Evolutionary conservation across 2,888 invertebrate genomes (phyloP), one percentile per base, ranked within the genome.

Genomic region (Tipula vernalis): DNA sequence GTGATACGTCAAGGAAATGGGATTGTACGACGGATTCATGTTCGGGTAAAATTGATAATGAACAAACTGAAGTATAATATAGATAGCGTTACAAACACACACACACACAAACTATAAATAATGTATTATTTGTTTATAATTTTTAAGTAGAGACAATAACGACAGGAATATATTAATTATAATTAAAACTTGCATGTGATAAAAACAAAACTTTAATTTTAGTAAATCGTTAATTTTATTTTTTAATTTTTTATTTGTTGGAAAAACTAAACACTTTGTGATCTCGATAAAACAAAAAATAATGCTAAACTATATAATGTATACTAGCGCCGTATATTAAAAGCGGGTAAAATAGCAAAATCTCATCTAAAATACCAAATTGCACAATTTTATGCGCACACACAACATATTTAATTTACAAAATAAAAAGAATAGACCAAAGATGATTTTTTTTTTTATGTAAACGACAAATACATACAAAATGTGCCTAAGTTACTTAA

Each of bases 1-100:
- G 91, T 88, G 90, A 91, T 88, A 89, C 90, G 88, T 90, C 91
- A n/a, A 90, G 89, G 87, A 91, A 90, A 87, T 88, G 91, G 88
- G 88, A 89, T 87, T 91, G 91, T 88, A 88, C 89, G 51, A 41
- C 71, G 10, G 39, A 85, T 71, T 87, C 87, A 8, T 86, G 87
- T 86, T 47, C 86, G n/a, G 85, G 85, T 86, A 39, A 57, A 39
- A 89, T 89, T 42, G 89, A 89, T 47, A 88, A 88, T 86, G 89
- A 90, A 88, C 91, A 91, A 88, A 90, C 91, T 41, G 91, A 91
- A 89, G 92, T 91, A 87, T 91, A 89, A 88, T 83, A 51, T 71
- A 71, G 4, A 71, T 71, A 71, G 71, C 5, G 8, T 10, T 71
- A 71, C 15, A 42, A 12, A 12, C 42, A 5, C 2, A 44, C 44